Conservation (phyloP, 2,888 invertebrate species). For the Ecliptopera silaceata region DNA sequence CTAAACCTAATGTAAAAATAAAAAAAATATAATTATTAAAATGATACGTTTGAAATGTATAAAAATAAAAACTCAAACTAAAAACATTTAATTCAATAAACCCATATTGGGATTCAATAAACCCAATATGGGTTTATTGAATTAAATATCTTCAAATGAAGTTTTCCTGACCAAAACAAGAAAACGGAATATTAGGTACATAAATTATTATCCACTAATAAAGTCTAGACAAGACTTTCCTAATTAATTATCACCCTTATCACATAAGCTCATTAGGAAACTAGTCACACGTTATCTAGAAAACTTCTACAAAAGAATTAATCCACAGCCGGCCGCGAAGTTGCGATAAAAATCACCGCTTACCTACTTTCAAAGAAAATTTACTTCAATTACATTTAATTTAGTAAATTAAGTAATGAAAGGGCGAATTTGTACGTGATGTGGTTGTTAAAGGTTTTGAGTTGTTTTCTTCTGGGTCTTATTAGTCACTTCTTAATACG, state of each 20-base stretch:
- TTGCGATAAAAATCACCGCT: conserved; percentile 37
- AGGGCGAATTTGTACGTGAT: conserved; percentile 39
- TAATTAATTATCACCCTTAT: conserved; percentile 9
- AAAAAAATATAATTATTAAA: too few species aligned
- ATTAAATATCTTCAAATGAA: too few species aligned
- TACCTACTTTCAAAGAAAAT: conserved; percentile 36
- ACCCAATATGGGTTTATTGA: too few species aligned
- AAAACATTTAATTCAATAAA: too few species aligned
- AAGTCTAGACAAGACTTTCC: not conserved
- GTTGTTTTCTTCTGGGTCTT: not conserved
- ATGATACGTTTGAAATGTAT: too few species aligned
- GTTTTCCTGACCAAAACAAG: not conserved
- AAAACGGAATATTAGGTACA: not conserved
- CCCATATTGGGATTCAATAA: too few species aligned
- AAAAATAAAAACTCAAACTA: too few species aligned
- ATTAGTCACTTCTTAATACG: too few species aligned
- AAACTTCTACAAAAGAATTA: conserved; percentile 26
- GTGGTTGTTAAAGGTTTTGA: conserved; percentile 25
- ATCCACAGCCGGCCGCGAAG: conserved; percentile 12
- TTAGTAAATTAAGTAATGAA: conserved; percentile 45
- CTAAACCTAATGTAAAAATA: too few species aligned
- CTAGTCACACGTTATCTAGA: conserved; percentile 10
- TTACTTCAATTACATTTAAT: conserved; percentile 42
- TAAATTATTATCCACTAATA: not conserved
- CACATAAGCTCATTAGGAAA: conserved; percentile 7